Base-by-base conservation (phyloP, 2,797 vertebrate species). In the Diplodus sargus region DNA sequence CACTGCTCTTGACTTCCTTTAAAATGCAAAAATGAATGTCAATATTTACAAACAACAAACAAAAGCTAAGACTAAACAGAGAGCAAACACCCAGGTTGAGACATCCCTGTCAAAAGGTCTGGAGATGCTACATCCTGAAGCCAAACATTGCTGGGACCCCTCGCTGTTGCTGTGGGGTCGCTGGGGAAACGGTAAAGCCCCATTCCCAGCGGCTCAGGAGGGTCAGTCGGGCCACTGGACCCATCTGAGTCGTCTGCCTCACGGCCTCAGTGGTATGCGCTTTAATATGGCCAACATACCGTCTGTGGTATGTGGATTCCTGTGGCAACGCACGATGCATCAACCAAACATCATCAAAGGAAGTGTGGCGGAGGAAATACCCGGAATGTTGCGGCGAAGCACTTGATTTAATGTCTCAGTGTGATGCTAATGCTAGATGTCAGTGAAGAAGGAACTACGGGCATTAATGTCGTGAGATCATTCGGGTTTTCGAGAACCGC, bases 101-200 rank as follows among this genome's bases (percentile, higher is more conserved):
- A 82, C 72, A 39, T 81, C 78, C 80, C 66, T 72, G 82, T 91
- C 79, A 79, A 78, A 76, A 43, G 61, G 80, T 80, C 68, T 39
- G 70, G 75, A 87, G 74, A 63, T 76, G 64, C 82, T 77, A 92
- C 85, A 90, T 94, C 90, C 89, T 82, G 65, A 90, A 92, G 87
- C 73, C 87, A 89, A 83, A 91, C 95, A 95, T 95, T 95, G 89
- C 91, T 93, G 82, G 79, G 88, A 89, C 85, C 89, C 92, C 89
- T 94, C 89, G 87, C 88, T 89, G 93, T 95, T 92, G 91, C 90
- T 60, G 86, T 72, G 90, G 78, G 85, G 93, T 95, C 82, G 75
- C 92, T 88, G 82, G 52, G 94, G 95, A 90, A 90, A 95, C 93
- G 1, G 39, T 66, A 73, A 84, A 92, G 79, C 88, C 84, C 83